Conservation (phyloP, 92 coral and sea anemone species). For the Porites cylindrica region DNA sequence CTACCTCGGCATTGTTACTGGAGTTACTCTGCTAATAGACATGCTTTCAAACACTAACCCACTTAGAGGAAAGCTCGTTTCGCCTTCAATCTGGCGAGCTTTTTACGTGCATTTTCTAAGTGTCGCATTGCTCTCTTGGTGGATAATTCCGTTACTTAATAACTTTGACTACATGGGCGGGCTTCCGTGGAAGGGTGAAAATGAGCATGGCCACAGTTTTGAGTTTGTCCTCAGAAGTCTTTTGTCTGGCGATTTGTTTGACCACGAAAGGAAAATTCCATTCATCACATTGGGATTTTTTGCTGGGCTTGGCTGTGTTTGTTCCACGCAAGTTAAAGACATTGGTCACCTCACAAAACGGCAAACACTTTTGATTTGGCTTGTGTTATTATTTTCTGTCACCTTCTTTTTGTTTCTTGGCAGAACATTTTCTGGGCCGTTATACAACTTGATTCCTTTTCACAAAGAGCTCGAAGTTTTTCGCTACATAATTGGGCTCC, state of each 20-base stretch:
- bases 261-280: conserved; percentile 70
- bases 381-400: conserved; percentile 41
- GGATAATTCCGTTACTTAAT: conserved; percentile 65
- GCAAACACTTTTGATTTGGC: conserved; percentile 56
- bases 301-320: conserved; percentile 54
- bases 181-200: conserved; percentile 80
- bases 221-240: conserved; percentile 59
- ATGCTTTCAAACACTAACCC: conserved; percentile 24
- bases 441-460: conserved; percentile 77
- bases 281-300: conserved; percentile 58
- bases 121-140: conserved; percentile 63
- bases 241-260: conserved; percentile 70
- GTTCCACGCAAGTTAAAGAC: conserved; percentile 30
- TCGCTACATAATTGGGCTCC: conserved; percentile 78
- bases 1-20: conserved; percentile 60
- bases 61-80: background rate
- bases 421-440: conserved; percentile 65
- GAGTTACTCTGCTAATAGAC: conserved; percentile 49
- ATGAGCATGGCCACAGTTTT: conserved; percentile 47
- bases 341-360: background rate
- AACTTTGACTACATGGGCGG: conserved; percentile 75
- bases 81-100: conserved; percentile 54
- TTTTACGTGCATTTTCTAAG: conserved; percentile 49
- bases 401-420: conserved; percentile 69
- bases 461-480: conserved; percentile 73